phyloP scores from a whole-genome alignment of 37 sponge, comb jelly and placozoan genomes.

The Crambe crambe region DNA sequence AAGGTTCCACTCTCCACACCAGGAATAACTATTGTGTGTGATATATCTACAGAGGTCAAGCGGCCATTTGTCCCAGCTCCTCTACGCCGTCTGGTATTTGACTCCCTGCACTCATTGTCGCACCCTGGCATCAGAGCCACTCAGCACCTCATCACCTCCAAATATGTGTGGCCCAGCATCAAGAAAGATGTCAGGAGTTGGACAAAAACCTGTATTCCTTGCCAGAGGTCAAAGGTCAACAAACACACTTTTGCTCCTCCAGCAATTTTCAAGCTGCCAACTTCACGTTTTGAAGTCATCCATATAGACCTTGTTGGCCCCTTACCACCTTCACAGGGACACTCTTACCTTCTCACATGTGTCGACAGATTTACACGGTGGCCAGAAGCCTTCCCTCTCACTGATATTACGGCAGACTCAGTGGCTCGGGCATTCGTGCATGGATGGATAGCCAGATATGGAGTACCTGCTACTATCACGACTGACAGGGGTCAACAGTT shows the following conservation, averaged over 20 bases:
- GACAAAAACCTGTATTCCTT: conserved; percentile 52
- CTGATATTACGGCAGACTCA: too few relatives aligned
- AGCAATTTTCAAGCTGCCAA: conserved; percentile 34
- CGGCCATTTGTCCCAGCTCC: too few relatives aligned
- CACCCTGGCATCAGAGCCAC: too few relatives aligned
- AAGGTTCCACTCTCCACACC: conserved; percentile 35
- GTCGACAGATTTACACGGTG: conserved; percentile 40
- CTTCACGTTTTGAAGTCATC: conserved; percentile 40
- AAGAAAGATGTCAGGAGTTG: conserved; percentile 61
- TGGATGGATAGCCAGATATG: too few relatives aligned
- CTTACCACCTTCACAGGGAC: conserved; percentile 66
- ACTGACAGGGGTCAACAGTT: too few relatives aligned
- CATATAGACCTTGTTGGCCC: too few relatives aligned
- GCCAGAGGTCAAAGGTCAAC: conserved; percentile 49
- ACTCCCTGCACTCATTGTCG: conserved; percentile 61
- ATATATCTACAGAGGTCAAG: conserved; percentile 46
- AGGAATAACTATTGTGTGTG: conserved; percentile 23
- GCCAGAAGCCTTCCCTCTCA: too few relatives aligned
- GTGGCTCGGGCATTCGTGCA: too few relatives aligned
- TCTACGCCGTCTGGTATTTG: too few relatives aligned
- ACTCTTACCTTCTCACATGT: conserved; percentile 56
- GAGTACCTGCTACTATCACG: too few relatives aligned
- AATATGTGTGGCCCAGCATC: conserved; percentile 70
- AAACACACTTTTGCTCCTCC: too few relatives aligned
- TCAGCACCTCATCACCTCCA: too few relatives aligned